Conservation (phyloP, 2,888 invertebrate genomes). For the Platycheirus rosarum region DNA sequence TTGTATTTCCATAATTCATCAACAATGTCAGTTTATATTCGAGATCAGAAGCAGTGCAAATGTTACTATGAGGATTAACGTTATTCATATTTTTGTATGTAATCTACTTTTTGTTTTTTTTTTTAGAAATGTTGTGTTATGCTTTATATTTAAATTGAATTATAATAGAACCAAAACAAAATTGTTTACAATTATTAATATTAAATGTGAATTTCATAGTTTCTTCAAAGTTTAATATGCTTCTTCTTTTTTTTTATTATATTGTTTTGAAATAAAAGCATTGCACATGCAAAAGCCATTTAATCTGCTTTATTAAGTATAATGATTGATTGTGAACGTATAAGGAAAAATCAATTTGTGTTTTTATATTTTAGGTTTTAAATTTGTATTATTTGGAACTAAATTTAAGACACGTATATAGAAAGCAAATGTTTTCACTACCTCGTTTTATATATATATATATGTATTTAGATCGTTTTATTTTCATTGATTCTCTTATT, state of each 20-base stretch:
- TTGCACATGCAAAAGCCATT: background rate
- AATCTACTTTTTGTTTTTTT: slow-evolving; percentile 25
- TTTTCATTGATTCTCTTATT: no score
- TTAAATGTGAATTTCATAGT: slow-evolving; percentile 2
- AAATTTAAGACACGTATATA: background rate
- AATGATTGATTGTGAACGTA: slow-evolving; percentile 2
- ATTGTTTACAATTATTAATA: slow-evolving; percentile 17
- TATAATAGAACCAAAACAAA: slow-evolving; percentile 5
- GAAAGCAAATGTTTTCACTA: background rate
- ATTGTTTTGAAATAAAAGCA: slow-evolving; percentile 16
- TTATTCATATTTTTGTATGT: slow-evolving; percentile 32
- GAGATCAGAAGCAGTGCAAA: slow-evolving; percentile 64
- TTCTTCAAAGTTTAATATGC: slow-evolving; percentile 32
- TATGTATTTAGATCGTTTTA: no score
- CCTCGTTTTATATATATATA: no score
- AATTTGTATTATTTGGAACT: background rate
- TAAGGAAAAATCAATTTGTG: background rate
- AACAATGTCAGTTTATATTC: slow-evolving; percentile 56
- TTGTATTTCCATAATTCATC: slow-evolving; percentile 44
- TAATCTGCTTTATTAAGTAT: background rate
- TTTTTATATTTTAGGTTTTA: background rate
- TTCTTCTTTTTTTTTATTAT: slow-evolving; percentile 6
- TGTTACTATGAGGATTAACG: slow-evolving; percentile 28
- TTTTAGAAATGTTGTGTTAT: slow-evolving; percentile 23
- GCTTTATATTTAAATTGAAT: slow-evolving; percentile 20